These are phyloP conservation scores for Polymixis lichenea DNA, from an alignment of 2,888 invertebrate species.

Conservation along the genomic window DNA sequence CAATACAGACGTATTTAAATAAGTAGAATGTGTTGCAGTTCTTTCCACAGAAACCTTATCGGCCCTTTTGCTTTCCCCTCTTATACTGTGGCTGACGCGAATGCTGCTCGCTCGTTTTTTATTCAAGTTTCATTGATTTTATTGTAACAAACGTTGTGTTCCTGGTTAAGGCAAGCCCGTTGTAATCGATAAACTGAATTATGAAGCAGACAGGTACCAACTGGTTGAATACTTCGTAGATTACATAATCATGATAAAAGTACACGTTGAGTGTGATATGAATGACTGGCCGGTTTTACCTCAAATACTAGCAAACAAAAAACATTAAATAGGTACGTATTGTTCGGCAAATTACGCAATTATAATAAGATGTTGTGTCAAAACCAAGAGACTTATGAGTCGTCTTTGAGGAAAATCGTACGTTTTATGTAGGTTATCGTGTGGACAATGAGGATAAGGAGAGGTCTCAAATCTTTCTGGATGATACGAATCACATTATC, in stretches of 20 bases:
- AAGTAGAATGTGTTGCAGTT: constrained; percentile 9
- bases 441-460: constrained; percentile 13
- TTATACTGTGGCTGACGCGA: not conserved
- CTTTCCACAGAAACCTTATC: constrained; percentile 5
- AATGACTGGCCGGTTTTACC: constrained; percentile 28
- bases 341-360: constrained; percentile 34
- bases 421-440: constrained; percentile 7
- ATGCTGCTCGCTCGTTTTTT: constrained; percentile 21
- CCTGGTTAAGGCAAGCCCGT: constrained; percentile 4
- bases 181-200: constrained; percentile 46
- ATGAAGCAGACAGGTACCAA: constrained; percentile 34
- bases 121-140: constrained; percentile 16
- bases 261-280: constrained; percentile 24
- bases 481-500: constrained; percentile 20
- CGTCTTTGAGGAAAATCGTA: constrained; percentile 12
- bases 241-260: constrained; percentile 49
- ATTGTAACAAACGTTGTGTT: not conserved
- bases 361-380: constrained; percentile 7
- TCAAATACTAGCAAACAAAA: constrained; percentile 36
- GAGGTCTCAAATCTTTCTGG: constrained; percentile 1
- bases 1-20: not conserved
- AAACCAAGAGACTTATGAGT: constrained; percentile 1
- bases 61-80: constrained; percentile 3
- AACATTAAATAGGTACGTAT: constrained; percentile 26
- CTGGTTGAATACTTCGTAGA: constrained; percentile 26